These are phyloP conservation scores for Eupleurogrammus muticus DNA, from an alignment of 2,797 vertebrate species.

Conservation along the genomic window DNA sequence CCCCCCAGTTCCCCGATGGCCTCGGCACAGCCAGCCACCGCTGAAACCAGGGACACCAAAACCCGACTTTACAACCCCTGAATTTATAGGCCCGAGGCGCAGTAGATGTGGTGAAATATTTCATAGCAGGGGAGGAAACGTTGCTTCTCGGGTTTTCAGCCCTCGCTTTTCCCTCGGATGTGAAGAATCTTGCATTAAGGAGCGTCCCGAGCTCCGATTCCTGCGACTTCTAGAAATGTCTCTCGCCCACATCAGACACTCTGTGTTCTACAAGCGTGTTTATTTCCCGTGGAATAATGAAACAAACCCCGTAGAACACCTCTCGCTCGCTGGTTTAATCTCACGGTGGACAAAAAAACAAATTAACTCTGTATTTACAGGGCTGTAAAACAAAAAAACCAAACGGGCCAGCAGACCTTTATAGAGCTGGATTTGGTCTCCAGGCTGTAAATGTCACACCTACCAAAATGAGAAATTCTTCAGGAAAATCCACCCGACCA, in stretches of 20 bases:
- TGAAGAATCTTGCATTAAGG: not conserved
- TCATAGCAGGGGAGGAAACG: constrained; percentile 32
- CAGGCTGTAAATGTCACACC: constrained; percentile 79
- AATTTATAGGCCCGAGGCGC: constrained; percentile 58
- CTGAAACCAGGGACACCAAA: constrained; percentile 52
- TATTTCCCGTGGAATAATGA: constrained; percentile 70
- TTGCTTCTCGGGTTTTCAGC: constrained; percentile 29
- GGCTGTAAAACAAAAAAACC: constrained; percentile 56
- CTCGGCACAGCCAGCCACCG: constrained; percentile 8
- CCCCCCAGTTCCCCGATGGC: constrained; percentile 18
- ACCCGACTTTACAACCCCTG: constrained; percentile 63
- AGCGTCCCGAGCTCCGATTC: constrained; percentile 23
- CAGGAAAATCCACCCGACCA: constrained; percentile 52
- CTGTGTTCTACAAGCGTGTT: constrained; percentile 67
- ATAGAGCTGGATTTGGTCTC: constrained; percentile 65
- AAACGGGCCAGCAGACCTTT: constrained; percentile 56
- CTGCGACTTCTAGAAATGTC: constrained; percentile 35
- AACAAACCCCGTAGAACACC: constrained; percentile 68
- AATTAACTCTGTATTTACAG: constrained; percentile 77
- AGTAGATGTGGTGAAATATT: constrained; percentile 47
- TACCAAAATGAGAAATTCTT: constrained; percentile 81
- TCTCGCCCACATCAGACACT: constrained; percentile 67
- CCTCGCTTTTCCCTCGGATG: constrained; percentile 16
- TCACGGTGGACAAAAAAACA: constrained; percentile 60
- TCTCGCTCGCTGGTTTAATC: constrained; percentile 58